Evolutionary conservation across 2,888 invertebrate species (phyloP).

Genomic region (Ophion slaviceki): DNA sequence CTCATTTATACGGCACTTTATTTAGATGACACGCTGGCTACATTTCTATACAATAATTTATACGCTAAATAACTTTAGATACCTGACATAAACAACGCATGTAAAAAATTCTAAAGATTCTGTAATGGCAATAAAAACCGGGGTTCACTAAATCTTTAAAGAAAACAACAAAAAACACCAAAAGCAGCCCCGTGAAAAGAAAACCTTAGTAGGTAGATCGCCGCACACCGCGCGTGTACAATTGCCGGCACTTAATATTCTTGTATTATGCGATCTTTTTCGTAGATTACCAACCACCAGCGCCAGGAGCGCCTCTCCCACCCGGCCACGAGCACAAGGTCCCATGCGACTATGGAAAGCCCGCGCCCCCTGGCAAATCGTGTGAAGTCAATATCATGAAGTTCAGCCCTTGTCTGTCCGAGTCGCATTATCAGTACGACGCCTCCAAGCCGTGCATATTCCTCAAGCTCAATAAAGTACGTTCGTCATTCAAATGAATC

Average conservation of each 20-base stretch:
- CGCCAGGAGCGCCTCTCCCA: conserved; percentile 61
- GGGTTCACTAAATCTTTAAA: too few species aligned
- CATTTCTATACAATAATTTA: too few species aligned
- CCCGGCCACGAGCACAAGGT: conserved; percentile 85
- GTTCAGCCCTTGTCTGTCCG: conserved; percentile 91
- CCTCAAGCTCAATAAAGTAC: conserved; percentile 97
- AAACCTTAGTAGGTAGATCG: too few species aligned
- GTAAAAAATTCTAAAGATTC: too few species aligned
- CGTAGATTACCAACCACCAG: conserved; percentile 81
- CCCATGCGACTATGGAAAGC: conserved; percentile 87
- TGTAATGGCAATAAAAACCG: too few species aligned
- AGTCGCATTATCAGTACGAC: conserved; percentile 93
- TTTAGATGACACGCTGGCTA: too few species aligned
- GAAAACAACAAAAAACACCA: too few species aligned
- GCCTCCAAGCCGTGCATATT: conserved; percentile 96
- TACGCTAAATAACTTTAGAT: too few species aligned
- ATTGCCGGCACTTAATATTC: neutral
- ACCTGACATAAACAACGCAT: too few species aligned
- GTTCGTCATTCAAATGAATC: neutral
- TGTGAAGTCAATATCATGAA: conserved; percentile 91
- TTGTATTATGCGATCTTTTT: conserved; percentile 26
- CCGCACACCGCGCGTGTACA: too few species aligned
- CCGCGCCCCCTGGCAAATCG: conserved; percentile 88
- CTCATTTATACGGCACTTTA: too few species aligned
- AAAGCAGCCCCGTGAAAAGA: too few species aligned